Percentiles rank a stretch among this genome's conserved stretches.
Evolutionary conservation across 2,888 invertebrate genomes (phyloP).

Genomic region (Patella ulyssiponensis): DNA sequence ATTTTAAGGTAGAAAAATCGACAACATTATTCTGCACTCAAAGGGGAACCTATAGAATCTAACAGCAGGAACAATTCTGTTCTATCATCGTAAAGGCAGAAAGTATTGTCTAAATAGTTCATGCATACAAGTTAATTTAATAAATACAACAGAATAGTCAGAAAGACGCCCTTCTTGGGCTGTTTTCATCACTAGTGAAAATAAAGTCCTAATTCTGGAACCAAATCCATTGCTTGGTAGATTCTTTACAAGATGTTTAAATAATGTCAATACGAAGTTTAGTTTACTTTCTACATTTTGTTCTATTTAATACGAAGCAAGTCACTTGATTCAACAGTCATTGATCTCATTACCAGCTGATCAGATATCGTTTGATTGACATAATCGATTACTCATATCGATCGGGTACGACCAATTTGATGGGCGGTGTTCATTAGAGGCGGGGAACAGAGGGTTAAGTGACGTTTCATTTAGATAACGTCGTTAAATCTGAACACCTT

Average conservation of each 20-base stretch:
- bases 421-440: conserved; percentile 6
- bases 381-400: neutral
- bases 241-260: neutral
- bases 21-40: too few species aligned
- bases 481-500: neutral
- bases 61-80: too few species aligned
- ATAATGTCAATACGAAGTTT: conserved; percentile 1
- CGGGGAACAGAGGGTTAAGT: neutral
- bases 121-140: too few species aligned
- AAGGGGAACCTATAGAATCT: too few species aligned
- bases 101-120: too few species aligned
- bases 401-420: neutral
- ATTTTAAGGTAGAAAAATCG: too few species aligned
- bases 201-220: too few species aligned
- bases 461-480: conserved; percentile 12
- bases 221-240: too few species aligned
- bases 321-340: neutral
- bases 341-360: conserved; percentile 7
- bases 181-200: too few species aligned
- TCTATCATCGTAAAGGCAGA: too few species aligned
- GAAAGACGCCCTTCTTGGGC: too few species aligned
- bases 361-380: conserved; percentile 12
- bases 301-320: neutral
- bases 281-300: neutral
- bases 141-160: too few species aligned